phyloP scores from a whole-genome alignment of 2,797 vertebrate species.

The Schizopygopsis pylzovi region DNA sequence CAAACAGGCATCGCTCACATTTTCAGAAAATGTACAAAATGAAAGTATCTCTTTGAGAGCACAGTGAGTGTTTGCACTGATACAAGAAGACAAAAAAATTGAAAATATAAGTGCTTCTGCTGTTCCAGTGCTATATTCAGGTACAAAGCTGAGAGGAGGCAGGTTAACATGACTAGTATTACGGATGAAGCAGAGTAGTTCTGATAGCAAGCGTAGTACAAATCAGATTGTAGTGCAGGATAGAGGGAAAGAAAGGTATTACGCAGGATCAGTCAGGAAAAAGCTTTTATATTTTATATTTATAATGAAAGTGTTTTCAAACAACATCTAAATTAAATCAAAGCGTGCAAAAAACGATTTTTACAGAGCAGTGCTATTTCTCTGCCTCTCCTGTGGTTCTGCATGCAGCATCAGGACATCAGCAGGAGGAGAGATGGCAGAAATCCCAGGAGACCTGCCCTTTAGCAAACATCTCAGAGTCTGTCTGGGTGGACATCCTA shows the following conservation, averaged over 20 bases:
- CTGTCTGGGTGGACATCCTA: conserved; percentile 4
- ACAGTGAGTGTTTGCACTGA: neutral
- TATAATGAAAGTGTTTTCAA: conserved; percentile 2
- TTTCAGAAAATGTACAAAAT: neutral
- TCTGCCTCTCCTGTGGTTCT: conserved; percentile 11
- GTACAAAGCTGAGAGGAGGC: neutral
- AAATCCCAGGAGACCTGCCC: conserved; percentile 52
- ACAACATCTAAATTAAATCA: neutral
- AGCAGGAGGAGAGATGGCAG: conserved; percentile 42
- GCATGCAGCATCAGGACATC: conserved; percentile 17
- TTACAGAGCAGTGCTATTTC: neutral
- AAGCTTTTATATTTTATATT: conserved; percentile 9
- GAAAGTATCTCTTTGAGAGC: neutral
- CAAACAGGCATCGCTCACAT: neutral
- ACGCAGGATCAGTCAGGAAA: neutral
- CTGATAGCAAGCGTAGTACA: conserved; percentile 44
- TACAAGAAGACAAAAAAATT: neutral
- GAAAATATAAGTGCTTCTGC: neutral
- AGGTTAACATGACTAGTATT: neutral
- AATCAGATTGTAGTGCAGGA: conserved; percentile 38
- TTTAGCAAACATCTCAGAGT: conserved; percentile 43
- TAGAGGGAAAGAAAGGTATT: conserved; percentile 1
- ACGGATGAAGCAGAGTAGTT: neutral
- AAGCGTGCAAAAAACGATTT: neutral
- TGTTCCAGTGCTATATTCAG: neutral